Percentiles rank a stretch among this genome's conserved stretches.
Evolutionary conservation across 2,113 vertebrate species (phyloP).

Genomic region (Rafetus swinhoei): DNA sequence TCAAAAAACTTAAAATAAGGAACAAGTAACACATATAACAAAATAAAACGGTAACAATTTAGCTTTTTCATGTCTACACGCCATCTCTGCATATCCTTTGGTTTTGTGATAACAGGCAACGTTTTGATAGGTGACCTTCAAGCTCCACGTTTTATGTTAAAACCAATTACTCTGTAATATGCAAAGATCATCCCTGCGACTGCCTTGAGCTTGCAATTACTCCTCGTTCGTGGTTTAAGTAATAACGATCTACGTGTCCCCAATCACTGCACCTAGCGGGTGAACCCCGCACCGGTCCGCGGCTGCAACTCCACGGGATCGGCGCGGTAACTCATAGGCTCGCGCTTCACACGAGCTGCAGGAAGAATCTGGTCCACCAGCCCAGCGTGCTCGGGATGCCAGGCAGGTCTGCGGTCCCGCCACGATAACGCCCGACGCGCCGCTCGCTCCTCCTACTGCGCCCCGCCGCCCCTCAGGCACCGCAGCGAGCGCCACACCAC

Average conservation of each 20-base stretch:
- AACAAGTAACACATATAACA: not conserved
- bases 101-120: not conserved
- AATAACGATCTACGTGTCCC: too few relatives aligned
- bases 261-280: not conserved
- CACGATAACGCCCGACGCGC: too few relatives aligned
- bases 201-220: not conserved
- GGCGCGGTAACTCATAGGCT: not conserved
- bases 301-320: not conserved
- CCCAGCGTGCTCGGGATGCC: too few relatives aligned
- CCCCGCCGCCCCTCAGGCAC: too few relatives aligned
- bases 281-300: not conserved
- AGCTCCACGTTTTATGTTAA: not conserved
- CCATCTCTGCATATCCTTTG: not conserved
- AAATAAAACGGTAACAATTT: not conserved
- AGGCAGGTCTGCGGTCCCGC: too few relatives aligned
- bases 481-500: too few relatives aligned
- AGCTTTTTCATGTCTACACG: not conserved
- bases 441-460: too few relatives aligned
- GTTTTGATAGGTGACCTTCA: not conserved
- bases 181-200: not conserved
- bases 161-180: not conserved
- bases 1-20: not conserved
- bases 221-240: not conserved
- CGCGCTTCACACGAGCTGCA: too few relatives aligned
- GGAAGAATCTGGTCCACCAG: not conserved